Base-by-base conservation (phyloP, 2,888 invertebrate species). In the Chrysotoxum bicinctum region DNA sequence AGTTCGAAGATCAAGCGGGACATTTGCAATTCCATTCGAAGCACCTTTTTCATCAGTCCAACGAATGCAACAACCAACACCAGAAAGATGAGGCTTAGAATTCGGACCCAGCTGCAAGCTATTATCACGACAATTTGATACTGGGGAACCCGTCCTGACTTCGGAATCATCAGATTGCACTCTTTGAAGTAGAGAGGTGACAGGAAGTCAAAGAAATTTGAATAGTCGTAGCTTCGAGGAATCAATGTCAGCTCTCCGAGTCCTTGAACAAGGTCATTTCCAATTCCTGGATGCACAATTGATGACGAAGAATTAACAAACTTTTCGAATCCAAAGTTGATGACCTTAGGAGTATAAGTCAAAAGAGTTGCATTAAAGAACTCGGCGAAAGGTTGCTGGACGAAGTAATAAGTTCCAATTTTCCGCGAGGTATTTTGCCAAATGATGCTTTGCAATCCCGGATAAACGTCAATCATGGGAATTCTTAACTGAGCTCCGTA, bases 181-280 rank as follows among this genome's bases (percentile, higher is more conserved):
- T 85, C 76, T 0, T 26, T 43, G 16, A 81, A 64, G 16, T 26
- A 3, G 0, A 76, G 58, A 0, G 81, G 85, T n/a, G 43, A 50
- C 7, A 81, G 19, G 14, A 56, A 72, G 23, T 85, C 85, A 45
- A 85, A 85, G 56, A 62, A 85, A 16, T 77, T 85, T 0, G 85
- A 85, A 1, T 32, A 26, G 0, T 35, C 45, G 19, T 73, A 73
- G 2, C 30, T 58, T 0, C 85, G 58, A 0, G 40, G n/a, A 6
- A 64, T 60, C 0, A 85, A 10, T 0, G 62, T 77, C 4, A 81
- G 54, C 10, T 72, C 35, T 2, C 60, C 76, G 3, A 52, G 68
- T 1, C 76, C 81, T 2, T 7, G 2, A 9, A 37, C 73, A 7
- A 85, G 35, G 43, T 85, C 85, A 0, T 50, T 26, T 0, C 85